phyloP scores from a whole-genome alignment of 2,113 vertebrate species.

The Typhlomys cinereus region DNA sequence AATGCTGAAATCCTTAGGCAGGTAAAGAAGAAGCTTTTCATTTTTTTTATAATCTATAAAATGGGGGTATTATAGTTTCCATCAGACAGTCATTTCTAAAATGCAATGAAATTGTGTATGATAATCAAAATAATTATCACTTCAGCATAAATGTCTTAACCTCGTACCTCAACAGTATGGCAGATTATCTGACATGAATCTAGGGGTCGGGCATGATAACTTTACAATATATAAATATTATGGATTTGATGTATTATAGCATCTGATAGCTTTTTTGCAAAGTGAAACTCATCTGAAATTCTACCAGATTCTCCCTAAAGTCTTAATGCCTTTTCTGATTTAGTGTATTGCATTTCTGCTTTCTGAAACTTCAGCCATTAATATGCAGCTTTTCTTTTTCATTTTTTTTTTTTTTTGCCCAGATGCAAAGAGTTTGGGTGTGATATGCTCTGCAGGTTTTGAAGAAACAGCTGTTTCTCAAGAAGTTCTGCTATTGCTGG shows the following conservation, averaged over 20 bases:
- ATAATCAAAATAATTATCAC: neutral
- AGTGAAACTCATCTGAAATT: neutral
- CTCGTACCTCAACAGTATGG: neutral
- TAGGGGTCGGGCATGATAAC: neutral
- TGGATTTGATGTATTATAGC: neutral
- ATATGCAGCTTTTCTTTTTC: neutral
- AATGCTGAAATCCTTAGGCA: neutral
- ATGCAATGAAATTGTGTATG: constrained; percentile 21
- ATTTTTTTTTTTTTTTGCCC: constrained; percentile 1
- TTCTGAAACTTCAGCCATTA: constrained; percentile 9
- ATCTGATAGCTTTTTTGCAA: neutral
- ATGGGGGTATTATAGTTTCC: neutral
- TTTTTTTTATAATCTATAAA: neutral
- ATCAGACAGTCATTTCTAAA: neutral
- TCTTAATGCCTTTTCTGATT: neutral
- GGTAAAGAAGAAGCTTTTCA: neutral
- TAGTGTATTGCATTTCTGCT: constrained; percentile 5
- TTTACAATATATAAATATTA: neutral
- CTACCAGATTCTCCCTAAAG: neutral
- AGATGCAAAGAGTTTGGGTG: neutral
- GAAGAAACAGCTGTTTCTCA: constrained; percentile 9
- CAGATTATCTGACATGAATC: neutral
- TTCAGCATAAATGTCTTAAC: neutral
- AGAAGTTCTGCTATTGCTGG: neutral
- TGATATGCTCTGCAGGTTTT: neutral